Base-by-base conservation (phyloP, 2,113 vertebrate species). In the Sylvicapra grimmia region DNA sequence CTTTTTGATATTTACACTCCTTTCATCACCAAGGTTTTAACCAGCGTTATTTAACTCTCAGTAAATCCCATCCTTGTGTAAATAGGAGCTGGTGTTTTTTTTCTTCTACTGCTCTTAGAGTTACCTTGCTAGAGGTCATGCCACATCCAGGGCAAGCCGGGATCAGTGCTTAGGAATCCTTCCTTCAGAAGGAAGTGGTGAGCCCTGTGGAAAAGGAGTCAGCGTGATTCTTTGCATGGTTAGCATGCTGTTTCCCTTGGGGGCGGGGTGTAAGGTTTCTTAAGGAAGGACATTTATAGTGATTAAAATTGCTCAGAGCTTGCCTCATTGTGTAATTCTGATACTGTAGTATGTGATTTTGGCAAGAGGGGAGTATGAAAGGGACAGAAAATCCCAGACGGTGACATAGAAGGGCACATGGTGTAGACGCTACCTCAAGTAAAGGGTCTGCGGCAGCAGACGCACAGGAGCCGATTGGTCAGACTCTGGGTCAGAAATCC, bases 301-400 rank as follows among this genome's bases (percentile, higher is more conserved):
- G 95, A 97, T 98, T 97, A 97, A 97, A 97, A 98, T 98, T 98
- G 75, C 82, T 97, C 90, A 89, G 95, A 79, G 96, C 86, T 98
- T 97, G 96, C 96, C 96, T 98, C 98, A 97, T 96, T 96, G 94
- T 98, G 93, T 96, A 98, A 96, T 97, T 97, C 75, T 96, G 96
- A 91, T 72, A 65, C 75, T 82, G 79, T 92, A 96, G 33, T 96
- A 96, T 94, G 97, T 94, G 90, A 95, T 95, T 68, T 89, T 97
- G 96, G 96, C 96, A 98, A 96, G 96, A 93, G 27, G 27, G 36
- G 23, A 58, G 8, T 40, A 92, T 53, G 86, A 94, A 97, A 84
- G 87, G 97, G 84, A 98, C 98, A 98, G 97, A 96, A 98, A 95
- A 98, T 98, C 98, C 96, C 93, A 92, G 89, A 92, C 1, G 1